A percentile compares a stretch with the other conserved stretches of the same genome.
These are phyloP conservation scores for Aspidiotus rigidus DNA, from an alignment of 2,888 invertebrate species.

Conservation along the genomic window DNA sequence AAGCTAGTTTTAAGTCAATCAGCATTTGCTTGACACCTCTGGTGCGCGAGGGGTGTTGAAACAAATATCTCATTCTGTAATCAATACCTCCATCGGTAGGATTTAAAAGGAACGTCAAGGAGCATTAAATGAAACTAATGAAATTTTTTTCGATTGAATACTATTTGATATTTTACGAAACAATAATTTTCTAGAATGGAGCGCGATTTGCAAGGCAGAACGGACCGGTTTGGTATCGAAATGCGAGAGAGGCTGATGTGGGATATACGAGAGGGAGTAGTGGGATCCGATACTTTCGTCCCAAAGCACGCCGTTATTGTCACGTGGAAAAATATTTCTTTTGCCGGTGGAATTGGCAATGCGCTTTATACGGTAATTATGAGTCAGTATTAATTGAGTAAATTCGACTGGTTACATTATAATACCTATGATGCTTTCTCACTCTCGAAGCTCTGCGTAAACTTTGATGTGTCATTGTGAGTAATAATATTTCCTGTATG, in stretches of 20 bases:
- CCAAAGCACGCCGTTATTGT: constrained; percentile 83
- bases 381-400: too few relatives aligned
- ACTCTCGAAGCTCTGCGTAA: too few relatives aligned
- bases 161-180: background rate
- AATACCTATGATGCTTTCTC: too few relatives aligned
- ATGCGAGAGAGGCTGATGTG: constrained; percentile 74
- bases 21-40: too few relatives aligned
- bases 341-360: constrained; percentile 76
- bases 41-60: too few relatives aligned
- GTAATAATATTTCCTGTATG: too few relatives aligned
- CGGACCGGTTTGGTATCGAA: constrained; percentile 75
- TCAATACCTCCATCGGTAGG: too few relatives aligned
- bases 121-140: background rate
- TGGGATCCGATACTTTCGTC: constrained; percentile 80
- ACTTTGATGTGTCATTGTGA: too few relatives aligned
- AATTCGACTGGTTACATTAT: too few relatives aligned
- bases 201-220: constrained; percentile 60
- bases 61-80: too few relatives aligned
- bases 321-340: constrained; percentile 95
- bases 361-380: constrained; percentile 55
- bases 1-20: too few relatives aligned
- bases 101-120: background rate
- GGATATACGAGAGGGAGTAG: constrained; percentile 82
- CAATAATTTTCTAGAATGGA: constrained; percentile 49
- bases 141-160: background rate